Percentiles rank a stretch among this genome's conserved stretches.
Evolutionary conservation across 2,113 vertebrate genomes (phyloP).

Genomic region (Petrocephalus microphthalmus): DNA sequence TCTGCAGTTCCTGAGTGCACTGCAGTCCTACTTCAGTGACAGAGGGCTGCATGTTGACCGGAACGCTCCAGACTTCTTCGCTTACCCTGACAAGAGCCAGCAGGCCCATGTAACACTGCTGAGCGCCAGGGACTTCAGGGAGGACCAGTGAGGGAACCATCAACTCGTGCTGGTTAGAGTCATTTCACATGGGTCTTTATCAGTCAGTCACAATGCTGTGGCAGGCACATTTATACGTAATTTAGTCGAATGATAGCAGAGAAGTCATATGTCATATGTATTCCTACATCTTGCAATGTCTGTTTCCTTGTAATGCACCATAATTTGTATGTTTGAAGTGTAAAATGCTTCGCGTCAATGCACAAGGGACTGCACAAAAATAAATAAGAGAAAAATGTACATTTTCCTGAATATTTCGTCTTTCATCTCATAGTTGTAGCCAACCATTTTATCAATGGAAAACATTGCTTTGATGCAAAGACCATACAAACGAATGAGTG

Average conservation of each 20-base stretch:
- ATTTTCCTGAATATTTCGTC: neutral
- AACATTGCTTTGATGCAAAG: neutral
- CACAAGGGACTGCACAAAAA: neutral
- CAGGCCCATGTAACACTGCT: neutral
- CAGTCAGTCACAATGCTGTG: neutral
- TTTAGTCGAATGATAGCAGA: neutral
- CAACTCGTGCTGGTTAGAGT: neutral
- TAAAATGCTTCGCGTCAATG: neutral
- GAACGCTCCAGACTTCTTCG: slow-evolving; percentile 26
- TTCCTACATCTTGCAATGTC: neutral
- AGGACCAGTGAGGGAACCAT: neutral
- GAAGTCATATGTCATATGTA: neutral
- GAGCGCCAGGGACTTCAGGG: neutral
- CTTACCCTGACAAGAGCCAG: slow-evolving; percentile 8
- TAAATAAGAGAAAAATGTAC: neutral
- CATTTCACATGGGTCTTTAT: neutral
- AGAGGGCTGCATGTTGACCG: slow-evolving; percentile 32
- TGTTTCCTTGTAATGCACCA: neutral
- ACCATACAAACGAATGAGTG: neutral
- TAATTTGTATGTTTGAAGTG: neutral
- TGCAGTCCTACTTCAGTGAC: slow-evolving; percentile 39
- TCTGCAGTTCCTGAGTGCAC: slow-evolving; percentile 36
- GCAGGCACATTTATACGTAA: neutral
- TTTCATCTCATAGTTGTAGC: neutral
- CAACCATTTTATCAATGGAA: neutral